A percentile compares a stretch with the other conserved stretches of the same genome.
Evolutionary conservation across 2,888 invertebrate species (phyloP).

Genomic region (Callosobruchus maculatus): DNA sequence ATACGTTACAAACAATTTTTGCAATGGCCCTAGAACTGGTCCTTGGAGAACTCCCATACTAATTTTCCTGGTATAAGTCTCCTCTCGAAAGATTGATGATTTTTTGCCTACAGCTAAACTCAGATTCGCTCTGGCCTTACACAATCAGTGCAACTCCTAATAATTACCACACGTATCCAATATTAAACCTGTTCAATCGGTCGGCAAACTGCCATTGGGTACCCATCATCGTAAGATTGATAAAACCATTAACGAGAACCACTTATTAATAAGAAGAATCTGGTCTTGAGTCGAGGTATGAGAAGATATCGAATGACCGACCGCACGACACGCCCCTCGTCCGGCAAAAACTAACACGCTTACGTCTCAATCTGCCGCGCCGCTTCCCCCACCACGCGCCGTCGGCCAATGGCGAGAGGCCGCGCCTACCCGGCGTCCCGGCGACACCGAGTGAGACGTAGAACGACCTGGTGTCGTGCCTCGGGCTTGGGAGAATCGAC

Average conservation of each 20-base stretch:
- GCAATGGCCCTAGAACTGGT: too few relatives aligned
- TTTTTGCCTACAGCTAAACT: too few relatives aligned
- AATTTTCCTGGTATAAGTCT: too few relatives aligned
- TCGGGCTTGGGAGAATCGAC: too few relatives aligned
- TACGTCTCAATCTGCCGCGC: conserved; percentile 46
- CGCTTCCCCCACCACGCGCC: conserved; percentile 34
- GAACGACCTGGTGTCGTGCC: conserved; percentile 2
- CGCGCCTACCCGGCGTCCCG: conserved; percentile 39
- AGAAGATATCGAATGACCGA: conserved; percentile 38
- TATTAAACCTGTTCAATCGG: neutral
- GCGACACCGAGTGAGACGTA: conserved; percentile 43
- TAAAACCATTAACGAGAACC: conserved; percentile 46
- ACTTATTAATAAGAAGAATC: conserved; percentile 14
- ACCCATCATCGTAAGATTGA: conserved; percentile 32
- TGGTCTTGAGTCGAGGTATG: too few relatives aligned
- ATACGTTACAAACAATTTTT: too few relatives aligned
- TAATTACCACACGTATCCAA: too few relatives aligned
- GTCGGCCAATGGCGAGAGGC: neutral
- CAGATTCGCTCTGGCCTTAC: too few relatives aligned
- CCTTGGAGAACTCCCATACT: too few relatives aligned
- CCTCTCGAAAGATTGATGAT: too few relatives aligned
- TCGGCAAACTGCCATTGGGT: conserved; percentile 28
- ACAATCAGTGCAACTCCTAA: too few relatives aligned
- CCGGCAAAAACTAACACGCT: conserved; percentile 51
- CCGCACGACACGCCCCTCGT: conserved; percentile 42